These are phyloP conservation scores for Caranx melampygus DNA, from an alignment of 2,113 vertebrate genomes.

Conservation along the genomic window DNA sequence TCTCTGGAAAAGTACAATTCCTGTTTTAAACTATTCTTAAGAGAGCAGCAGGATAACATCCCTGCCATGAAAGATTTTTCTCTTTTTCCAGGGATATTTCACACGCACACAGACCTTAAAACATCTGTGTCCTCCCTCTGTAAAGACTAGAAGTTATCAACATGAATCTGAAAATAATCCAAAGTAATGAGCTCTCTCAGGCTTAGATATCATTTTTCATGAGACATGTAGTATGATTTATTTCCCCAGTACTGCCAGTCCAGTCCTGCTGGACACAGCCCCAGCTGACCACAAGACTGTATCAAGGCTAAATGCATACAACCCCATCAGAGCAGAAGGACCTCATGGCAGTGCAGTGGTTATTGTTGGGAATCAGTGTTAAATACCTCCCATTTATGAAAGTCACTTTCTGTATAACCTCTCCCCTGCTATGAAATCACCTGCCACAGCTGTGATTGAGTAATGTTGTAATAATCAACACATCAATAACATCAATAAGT, in stretches of 20 bases:
- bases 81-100: no score
- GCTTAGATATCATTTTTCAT: no score
- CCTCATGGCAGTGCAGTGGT: constrained; percentile 41
- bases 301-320: constrained; percentile 40
- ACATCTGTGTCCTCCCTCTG: no score
- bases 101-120: no score
- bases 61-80: no score
- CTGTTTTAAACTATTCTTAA: no score
- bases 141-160: no score
- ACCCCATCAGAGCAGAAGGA: constrained; percentile 35
- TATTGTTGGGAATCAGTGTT: constrained; percentile 52
- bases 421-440: constrained; percentile 42
- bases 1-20: no score
- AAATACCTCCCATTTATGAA: constrained; percentile 46
- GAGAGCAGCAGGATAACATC: no score
- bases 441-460: constrained; percentile 53
- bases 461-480: constrained; percentile 61
- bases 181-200: no score
- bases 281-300: constrained; percentile 36
- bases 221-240: background rate
- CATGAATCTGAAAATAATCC: no score
- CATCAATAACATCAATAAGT: constrained; percentile 57
- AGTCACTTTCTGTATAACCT: constrained; percentile 36
- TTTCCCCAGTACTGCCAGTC: constrained; percentile 37
- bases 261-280: constrained; percentile 15